Base-by-base conservation (phyloP, 2,797 vertebrate species). In the Acanthurus lineatus region DNA sequence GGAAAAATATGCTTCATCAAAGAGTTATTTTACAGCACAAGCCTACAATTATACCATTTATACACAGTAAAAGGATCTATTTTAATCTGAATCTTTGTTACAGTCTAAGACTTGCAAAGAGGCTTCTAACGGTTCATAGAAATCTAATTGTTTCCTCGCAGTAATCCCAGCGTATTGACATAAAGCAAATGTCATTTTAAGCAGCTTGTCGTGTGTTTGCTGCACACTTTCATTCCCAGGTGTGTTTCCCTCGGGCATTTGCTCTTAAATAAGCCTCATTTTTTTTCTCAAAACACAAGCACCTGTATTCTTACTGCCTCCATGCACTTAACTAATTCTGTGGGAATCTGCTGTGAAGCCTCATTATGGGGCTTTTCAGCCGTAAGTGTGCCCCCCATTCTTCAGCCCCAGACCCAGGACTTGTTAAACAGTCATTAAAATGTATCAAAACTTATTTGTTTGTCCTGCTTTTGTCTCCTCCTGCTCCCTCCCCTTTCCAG, bases 371-470 rank as follows among this genome's bases (percentile, higher is more conserved):
- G 65, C 72, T 32, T 87, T 88, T 84, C 79, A 84, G 79, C 40
- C 82, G 52, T 52, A 73, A 48, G 92, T 87, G 77, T 54, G 83
- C 42, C 60, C 85, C 73, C 83, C 82, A 62, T 73, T 83, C 60
- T 90, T 57, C 45, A 73, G 76, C 22, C 49, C 81, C 83, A 81
- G 76, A 90, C 64, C 73, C 53, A 44, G 71, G 86, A 91, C 88
- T 92, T 84, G 73, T 95, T 93, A 91, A 94, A 91, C 25, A 67
- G 83, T 84, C 86, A 94, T 94, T 93, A 88, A 92, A 95, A 94
- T 85, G 86, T 80, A 90, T 91, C 86, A 81, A 89, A 95, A 93
- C 85, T 74, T 78, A 81, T 86, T 74, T 91, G 80, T 88, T 92
- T 94, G 89, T 90, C 82, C 84, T 84, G 56, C 81, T 88, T 94